Conservation (phyloP, 2,797 vertebrate species). For the Pipistrellus pygmaeus region DNA sequence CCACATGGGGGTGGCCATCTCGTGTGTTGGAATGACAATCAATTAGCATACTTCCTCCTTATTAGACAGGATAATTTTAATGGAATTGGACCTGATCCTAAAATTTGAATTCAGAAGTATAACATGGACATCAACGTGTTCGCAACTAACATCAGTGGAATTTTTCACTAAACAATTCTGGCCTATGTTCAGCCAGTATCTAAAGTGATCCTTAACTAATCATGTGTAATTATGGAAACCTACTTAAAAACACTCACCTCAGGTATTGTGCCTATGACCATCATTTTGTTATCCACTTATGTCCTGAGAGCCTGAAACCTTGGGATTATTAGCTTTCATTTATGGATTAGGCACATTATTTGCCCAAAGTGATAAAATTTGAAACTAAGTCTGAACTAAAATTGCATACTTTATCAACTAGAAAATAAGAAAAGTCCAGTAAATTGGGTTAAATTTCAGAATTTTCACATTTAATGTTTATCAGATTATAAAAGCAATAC, state of each 20-base stretch:
- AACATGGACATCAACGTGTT: neutral
- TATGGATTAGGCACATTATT: neutral
- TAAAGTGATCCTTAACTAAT: neutral
- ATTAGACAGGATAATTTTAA: neutral
- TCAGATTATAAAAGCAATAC: neutral
- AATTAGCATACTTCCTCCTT: too few relatives aligned
- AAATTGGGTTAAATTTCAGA: slow-evolving; percentile 7
- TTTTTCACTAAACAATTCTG: neutral
- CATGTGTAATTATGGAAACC: neutral
- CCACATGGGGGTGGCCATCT: too few relatives aligned
- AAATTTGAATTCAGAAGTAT: neutral
- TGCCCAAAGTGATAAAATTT: neutral
- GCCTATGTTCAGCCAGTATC: neutral
- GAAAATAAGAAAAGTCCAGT: neutral
- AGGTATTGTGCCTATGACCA: neutral
- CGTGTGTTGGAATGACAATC: too few relatives aligned
- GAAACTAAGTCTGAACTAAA: neutral
- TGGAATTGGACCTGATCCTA: slow-evolving; percentile 1
- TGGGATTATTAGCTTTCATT: neutral
- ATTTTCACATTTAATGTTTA: neutral
- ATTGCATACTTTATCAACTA: neutral
- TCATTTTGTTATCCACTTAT: neutral
- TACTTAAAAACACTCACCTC: neutral
- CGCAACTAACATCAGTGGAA: neutral
- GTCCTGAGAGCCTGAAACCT: neutral